Conservation (phyloP, 2,797 vertebrate species). For the Amphiprion clarkii region DNA sequence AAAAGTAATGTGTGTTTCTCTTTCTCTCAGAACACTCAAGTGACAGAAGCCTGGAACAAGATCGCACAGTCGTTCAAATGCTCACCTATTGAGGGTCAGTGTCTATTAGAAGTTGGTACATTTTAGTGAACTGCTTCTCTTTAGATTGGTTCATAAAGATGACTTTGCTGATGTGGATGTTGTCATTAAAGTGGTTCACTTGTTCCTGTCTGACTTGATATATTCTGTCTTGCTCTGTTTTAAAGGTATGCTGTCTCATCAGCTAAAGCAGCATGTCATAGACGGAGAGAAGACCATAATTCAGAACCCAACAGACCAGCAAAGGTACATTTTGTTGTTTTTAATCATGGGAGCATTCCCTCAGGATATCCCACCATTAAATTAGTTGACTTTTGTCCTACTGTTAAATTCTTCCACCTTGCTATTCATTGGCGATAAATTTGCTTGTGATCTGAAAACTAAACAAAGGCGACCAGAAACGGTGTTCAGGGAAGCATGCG, state of each 20-base stretch:
- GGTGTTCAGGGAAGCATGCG: too few relatives aligned
- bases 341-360: not conserved
- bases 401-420: not conserved
- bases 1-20: conserved; percentile 3
- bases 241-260: conserved; percentile 96
- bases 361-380: not conserved
- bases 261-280: conserved; percentile 96
- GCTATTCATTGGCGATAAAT: not conserved
- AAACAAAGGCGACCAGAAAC: too few relatives aligned
- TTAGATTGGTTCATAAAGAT: not conserved
- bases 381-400: too few relatives aligned
- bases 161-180: not conserved
- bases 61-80: conserved; percentile 97
- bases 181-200: fast-evolving
- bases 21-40: conserved; percentile 91
- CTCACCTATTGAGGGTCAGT: conserved; percentile 94
- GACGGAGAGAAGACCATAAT: conserved; percentile 98
- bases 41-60: conserved; percentile 98
- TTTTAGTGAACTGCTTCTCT: not conserved
- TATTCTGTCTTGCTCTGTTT: not conserved
- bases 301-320: conserved; percentile 97
- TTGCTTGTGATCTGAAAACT: not conserved
- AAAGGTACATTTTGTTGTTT: conserved; percentile 83
- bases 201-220: not conserved
- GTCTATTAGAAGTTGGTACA: conserved; percentile 1